A percentile compares a stretch with the other conserved stretches of the same genome.
Evolutionary conservation across 2,888 invertebrate species (phyloP).

Genomic region (Pecten maximus): DNA sequence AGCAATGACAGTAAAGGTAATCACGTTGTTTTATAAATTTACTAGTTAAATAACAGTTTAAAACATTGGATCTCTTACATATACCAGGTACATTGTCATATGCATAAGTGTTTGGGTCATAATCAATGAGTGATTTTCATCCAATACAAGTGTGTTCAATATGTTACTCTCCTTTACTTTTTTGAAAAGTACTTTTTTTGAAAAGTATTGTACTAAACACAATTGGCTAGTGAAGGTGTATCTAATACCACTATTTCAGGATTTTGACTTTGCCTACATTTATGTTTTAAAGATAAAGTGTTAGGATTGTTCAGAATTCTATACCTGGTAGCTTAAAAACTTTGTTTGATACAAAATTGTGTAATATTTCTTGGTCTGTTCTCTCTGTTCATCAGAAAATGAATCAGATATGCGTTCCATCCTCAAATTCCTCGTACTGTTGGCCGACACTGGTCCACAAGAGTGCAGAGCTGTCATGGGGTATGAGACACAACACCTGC

Average conservation of each 20-base stretch:
- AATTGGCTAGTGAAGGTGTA: too few species aligned
- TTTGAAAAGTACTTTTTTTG: too few species aligned
- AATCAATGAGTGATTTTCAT: neutral
- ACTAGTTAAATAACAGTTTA: neutral
- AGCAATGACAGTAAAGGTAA: neutral
- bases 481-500: slow-evolving; percentile 60
- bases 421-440: slow-evolving; percentile 64
- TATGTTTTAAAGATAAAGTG: too few species aligned
- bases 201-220: too few species aligned
- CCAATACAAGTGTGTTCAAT: too few species aligned
- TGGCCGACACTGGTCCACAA: slow-evolving; percentile 58
- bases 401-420: slow-evolving; percentile 54
- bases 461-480: slow-evolving; percentile 57
- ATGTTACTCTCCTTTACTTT: too few species aligned
- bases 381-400: slow-evolving; percentile 45
- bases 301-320: too few species aligned
- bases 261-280: too few species aligned
- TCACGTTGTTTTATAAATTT: neutral
- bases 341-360: neutral
- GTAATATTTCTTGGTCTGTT: neutral
- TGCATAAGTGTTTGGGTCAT: neutral
- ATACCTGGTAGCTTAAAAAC: too few species aligned
- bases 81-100: neutral
- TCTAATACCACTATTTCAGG: too few species aligned
- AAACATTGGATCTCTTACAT: neutral